phyloP scores from a whole-genome alignment of 2,888 invertebrate species.

The Drepana falcataria region DNA sequence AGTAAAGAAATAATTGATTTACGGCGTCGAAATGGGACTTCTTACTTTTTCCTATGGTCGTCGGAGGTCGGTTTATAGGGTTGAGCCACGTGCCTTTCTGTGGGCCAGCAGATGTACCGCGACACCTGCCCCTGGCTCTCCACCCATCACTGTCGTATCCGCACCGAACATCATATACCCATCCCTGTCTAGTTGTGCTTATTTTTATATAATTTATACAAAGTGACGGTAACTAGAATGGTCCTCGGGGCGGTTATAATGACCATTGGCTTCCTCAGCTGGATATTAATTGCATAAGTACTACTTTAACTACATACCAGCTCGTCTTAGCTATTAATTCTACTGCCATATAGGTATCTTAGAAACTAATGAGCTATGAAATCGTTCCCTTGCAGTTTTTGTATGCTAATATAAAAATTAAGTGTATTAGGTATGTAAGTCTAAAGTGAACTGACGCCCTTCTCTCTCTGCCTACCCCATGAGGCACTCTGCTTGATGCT shows the following conservation, averaged over 20 bases:
- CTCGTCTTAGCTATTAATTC: not conserved
- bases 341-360: too few relatives aligned
- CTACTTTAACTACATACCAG: not conserved
- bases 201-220: slow-evolving; percentile 78
- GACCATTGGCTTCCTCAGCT: slow-evolving; percentile 50
- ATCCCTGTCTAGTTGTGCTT: slow-evolving; percentile 64
- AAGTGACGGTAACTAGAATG: slow-evolving; percentile 76
- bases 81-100: slow-evolving; percentile 70
- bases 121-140: slow-evolving; percentile 74
- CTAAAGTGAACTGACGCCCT: too few relatives aligned
- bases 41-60: slow-evolving; percentile 58
- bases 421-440: too few relatives aligned
- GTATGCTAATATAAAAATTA: too few relatives aligned
- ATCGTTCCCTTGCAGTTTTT: too few relatives aligned
- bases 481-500: too few relatives aligned
- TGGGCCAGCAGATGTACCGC: slow-evolving; percentile 70
- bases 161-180: slow-evolving; percentile 38
- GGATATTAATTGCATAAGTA: slow-evolving; percentile 52
- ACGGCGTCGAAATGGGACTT: slow-evolving; percentile 43
- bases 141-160: slow-evolving; percentile 59
- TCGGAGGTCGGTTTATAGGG: slow-evolving; percentile 65
- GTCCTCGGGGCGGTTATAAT: slow-evolving; percentile 68
- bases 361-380: too few relatives aligned
- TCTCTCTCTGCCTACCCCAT: too few relatives aligned
- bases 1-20: slow-evolving; percentile 31